Evolutionary conservation across 1,140 invertebrate genomes (phyloP).

Genomic region (Diachasma alloeum): DNA sequence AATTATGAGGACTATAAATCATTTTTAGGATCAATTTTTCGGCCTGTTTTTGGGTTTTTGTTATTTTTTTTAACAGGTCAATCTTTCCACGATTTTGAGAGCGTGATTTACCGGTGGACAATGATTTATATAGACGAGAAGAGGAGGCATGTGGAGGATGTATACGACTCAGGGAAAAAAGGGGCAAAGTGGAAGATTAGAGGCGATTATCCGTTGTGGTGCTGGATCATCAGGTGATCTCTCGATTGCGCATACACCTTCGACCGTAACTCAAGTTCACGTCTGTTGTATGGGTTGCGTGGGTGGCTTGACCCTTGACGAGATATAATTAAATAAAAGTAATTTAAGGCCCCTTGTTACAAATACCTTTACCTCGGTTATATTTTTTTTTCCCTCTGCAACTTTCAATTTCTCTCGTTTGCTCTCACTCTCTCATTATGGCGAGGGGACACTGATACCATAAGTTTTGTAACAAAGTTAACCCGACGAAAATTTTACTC

Average conservation of each 20-base stretch:
- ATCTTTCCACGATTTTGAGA: slow-evolving; percentile 46
- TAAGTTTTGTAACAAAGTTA: neutral
- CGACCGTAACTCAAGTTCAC: slow-evolving; percentile 35
- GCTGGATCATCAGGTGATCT: slow-evolving; percentile 54
- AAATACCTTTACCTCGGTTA: neutral
- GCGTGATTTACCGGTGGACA: slow-evolving; percentile 51
- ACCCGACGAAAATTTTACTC: slow-evolving; percentile 3
- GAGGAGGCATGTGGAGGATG: slow-evolving; percentile 32
- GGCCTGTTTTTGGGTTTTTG: neutral
- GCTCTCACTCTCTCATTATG: neutral
- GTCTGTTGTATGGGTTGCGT: slow-evolving; percentile 26
- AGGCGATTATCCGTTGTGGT: slow-evolving; percentile 59
- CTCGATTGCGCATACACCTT: slow-evolving; percentile 49
- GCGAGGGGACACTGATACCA: neutral
- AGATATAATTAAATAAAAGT: slow-evolving; percentile 51
- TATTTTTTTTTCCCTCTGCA: neutral
- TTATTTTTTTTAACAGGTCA: neutral
- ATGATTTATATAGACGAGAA: slow-evolving; percentile 55
- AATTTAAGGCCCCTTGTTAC: neutral
- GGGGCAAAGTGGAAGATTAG: slow-evolving; percentile 65
- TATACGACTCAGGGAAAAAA: slow-evolving; percentile 48
- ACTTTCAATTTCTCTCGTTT: neutral
- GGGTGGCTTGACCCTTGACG: slow-evolving; percentile 33
- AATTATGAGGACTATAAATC: neutral
- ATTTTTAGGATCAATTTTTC: neutral